Evolutionary conservation across 2,888 invertebrate genomes (phyloP).

Genomic region (Sinohyriopsis cumingii): DNA sequence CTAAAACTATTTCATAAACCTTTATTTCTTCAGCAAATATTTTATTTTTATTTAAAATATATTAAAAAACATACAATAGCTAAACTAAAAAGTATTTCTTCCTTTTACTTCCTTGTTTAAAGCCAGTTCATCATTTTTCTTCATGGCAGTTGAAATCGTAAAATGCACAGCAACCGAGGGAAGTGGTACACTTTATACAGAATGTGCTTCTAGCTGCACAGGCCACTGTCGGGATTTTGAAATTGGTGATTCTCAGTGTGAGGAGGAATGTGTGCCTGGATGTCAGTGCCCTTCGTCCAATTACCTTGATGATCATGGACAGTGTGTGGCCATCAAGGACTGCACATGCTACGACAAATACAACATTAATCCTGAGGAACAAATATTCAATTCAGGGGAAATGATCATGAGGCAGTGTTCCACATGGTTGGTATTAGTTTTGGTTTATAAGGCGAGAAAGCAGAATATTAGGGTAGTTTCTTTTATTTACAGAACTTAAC

Average conservation of each 20-base stretch:
- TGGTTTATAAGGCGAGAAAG: background rate
- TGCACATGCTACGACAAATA: constrained; percentile 45
- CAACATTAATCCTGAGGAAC: constrained; percentile 60
- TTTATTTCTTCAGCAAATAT: background rate
- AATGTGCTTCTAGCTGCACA: constrained; percentile 34
- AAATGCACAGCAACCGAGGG: background rate
- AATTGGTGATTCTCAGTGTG: constrained; percentile 30
- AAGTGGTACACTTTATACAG: constrained; percentile 26
- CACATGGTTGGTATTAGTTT: constrained; percentile 22
- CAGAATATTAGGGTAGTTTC: background rate
- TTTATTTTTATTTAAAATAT: background rate
- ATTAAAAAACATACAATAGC: too few relatives aligned
- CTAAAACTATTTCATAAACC: too few relatives aligned
- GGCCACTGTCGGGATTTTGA: constrained; percentile 40
- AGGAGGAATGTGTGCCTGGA: constrained; percentile 41
- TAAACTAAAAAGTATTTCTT: too few relatives aligned
- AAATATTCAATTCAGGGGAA: constrained; percentile 29
- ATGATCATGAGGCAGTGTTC: constrained; percentile 33
- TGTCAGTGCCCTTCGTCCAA: constrained; percentile 33
- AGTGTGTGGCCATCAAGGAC: constrained; percentile 27
- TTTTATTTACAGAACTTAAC: background rate
- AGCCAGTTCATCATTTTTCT: too few relatives aligned
- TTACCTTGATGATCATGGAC: constrained; percentile 34
- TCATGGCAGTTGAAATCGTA: too few relatives aligned
- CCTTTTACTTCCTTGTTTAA: too few relatives aligned